These are phyloP conservation scores for Thalassarche chlororhynchos DNA, from an alignment of 2,113 vertebrate genomes.

Conservation along the genomic window DNA sequence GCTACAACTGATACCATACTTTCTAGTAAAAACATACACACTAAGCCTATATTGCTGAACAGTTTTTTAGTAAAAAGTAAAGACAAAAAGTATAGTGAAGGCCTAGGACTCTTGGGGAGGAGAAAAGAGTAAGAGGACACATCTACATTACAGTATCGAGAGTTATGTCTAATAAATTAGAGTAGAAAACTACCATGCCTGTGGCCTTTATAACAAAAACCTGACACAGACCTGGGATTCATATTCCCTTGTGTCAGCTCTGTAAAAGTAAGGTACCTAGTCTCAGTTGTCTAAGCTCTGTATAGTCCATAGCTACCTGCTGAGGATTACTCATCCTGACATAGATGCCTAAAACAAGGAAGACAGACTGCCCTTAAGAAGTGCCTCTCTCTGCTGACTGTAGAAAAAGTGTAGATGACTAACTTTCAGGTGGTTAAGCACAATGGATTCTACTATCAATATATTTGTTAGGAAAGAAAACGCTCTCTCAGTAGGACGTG, in stretches of 20 bases:
- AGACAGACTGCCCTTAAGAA: not conserved
- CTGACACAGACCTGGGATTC: not conserved
- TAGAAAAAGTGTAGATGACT: not conserved
- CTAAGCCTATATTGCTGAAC: not conserved
- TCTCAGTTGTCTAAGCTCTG: not conserved
- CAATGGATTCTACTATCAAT: not conserved
- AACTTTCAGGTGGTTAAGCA: not conserved
- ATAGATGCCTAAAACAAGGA: not conserved
- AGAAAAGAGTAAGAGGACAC: not conserved
- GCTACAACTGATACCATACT: not conserved
- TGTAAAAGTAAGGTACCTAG: not conserved
- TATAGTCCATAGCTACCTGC: not conserved
- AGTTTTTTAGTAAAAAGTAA: not conserved
- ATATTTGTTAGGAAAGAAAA: not conserved
- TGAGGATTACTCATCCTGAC: not conserved
- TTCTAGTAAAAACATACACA: not conserved
- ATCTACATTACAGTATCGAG: not conserved
- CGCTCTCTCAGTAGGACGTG: not conserved
- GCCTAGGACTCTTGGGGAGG: not conserved
- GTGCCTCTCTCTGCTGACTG: not conserved
- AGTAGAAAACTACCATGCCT: not conserved
- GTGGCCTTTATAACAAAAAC: not conserved
- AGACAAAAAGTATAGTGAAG: not conserved
- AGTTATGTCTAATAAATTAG: not conserved
- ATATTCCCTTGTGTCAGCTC: not conserved